Evolutionary conservation across 1,140 invertebrate genomes (phyloP), one percentile per base, ranked within the genome.

Genomic region (Drosophila serrata): DNA sequence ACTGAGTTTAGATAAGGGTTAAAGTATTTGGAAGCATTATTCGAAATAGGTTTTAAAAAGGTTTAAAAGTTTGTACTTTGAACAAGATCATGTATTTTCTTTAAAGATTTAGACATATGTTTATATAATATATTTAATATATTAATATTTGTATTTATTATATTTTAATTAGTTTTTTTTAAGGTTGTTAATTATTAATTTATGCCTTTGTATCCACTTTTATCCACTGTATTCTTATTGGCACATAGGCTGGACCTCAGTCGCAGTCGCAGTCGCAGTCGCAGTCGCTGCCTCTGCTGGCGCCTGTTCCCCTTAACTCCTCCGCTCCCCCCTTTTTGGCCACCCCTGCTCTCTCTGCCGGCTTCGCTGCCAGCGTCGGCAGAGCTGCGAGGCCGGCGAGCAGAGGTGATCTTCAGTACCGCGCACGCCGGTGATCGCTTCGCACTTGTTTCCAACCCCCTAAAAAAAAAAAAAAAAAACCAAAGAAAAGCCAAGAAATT

Each of bases 361-460:
- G 11, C 65, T 42, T 31, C 33, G 43, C 58, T 9, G 79, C 19
- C 39, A 7, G 27, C 37, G 46, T 9, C 31, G 61, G 56, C 74
- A 43, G 70, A 48, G 31, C 22, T 13, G 35, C 11, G 62, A 58
- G 31, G 62, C 57, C 63, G 43, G 49, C 58, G 48, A 39, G 55
- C 61, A 55, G 64, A 78, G 62, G 62, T 64, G 84, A 90, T 88
- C 77, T 81, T 88, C 81, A 88, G 85, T 88, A 90, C 77, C 73
- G 78, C 81, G 85, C 69, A 75, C 78, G 85, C 85, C 81, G 85
- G 85, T 88, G 85, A 88, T 76, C 85, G 85, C 77, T 90, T 75
- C 82, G 78, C 85, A 90, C 74, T 90, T 84, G 81, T 72, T 75
- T 45, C 42, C 42, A 43, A 43, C 58, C 13, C 63, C 46, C 9